A percentile compares a stretch with the other conserved stretches of the same genome.
phyloP scores from a whole-genome alignment of 2,113 vertebrate species.

The Rhinolophus ferrumequinum region DNA sequence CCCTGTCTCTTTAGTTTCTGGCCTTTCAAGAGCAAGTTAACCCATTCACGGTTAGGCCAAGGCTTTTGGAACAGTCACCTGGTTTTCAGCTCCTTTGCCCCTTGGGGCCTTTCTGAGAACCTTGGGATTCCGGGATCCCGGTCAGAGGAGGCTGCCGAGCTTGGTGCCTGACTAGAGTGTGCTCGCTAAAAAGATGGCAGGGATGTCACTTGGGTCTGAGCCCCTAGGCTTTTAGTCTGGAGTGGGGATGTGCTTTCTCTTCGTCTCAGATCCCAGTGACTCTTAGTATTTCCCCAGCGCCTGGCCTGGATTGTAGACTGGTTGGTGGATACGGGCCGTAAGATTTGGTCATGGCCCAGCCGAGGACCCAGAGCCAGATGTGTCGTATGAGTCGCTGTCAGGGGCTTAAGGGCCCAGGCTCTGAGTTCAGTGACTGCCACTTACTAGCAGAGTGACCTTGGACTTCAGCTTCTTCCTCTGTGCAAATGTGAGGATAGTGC shows the following conservation, averaged over 20 bases:
- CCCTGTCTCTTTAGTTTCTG: neutral
- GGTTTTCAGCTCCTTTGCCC: neutral
- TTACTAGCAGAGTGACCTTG: neutral
- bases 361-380: neutral
- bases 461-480: neutral
- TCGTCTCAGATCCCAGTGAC: neutral
- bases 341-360: neutral
- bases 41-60: neutral
- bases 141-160: neutral
- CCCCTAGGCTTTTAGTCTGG: neutral
- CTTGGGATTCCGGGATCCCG: neutral
- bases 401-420: neutral
- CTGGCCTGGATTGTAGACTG: neutral
- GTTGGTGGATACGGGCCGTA: fast-evolving
- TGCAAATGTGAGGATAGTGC: neutral
- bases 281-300: neutral
- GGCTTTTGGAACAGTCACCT: neutral
- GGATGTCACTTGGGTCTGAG: neutral
- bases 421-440: neutral
- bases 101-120: neutral
- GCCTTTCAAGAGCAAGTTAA: neutral
- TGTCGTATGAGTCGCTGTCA: neutral
- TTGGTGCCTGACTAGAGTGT: neutral
- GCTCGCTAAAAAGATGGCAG: neutral
- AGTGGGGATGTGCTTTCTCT: neutral